Base-by-base conservation (phyloP, 1,140 invertebrate species). In the Drosophila mojavensis region DNA sequence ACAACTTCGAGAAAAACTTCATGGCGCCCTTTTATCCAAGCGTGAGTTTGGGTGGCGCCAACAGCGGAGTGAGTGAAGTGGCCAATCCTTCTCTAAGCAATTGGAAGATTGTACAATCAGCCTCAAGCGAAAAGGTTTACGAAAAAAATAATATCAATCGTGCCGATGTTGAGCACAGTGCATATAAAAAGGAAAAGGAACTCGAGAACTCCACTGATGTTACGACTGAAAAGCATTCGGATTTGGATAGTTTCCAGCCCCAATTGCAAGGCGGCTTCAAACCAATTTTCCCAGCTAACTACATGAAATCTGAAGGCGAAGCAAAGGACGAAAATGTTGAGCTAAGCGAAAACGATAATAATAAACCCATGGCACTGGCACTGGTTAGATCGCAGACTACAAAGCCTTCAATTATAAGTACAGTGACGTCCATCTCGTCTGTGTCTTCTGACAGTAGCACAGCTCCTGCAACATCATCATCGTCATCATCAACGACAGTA, bases 11-110 rank as follows among this genome's bases (percentile, higher is more conserved):
- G 54, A 93, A 94, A 67, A 94, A 95, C 75, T 96, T 96, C 64
- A 94, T 95, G 93, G 95, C 95, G 1, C 95, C 95, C 0, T 96
- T 96, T 67, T 94, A 95, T 9, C 95, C 95, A 0, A 96, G 95
- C 79, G 91, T 94, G 1, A 95, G 94, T 54, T 92, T 95, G 0
- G 90, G 81, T 5, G 93, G 93, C 0, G 92, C 93, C 0, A 93
- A 93, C 55, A 79, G 58, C 43, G 53, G 77, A 41, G 81, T 89
- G 17, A 61, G 15, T 47, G 43, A 47, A 47, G 15, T 68, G 2
- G 39, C 51, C 3, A 64, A 70, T 17, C 65, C 83, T 0, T 36
- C 54, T 5, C 66, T 70, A 0, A 94, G 95, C 75, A 95, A 95
- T 24, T 96, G 95, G 95, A 94, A 93, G 62, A 94, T 95, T 5